phyloP scores from a whole-genome alignment of 2,113 vertebrate genomes.

The Thamnaconus septentrionalis region DNA sequence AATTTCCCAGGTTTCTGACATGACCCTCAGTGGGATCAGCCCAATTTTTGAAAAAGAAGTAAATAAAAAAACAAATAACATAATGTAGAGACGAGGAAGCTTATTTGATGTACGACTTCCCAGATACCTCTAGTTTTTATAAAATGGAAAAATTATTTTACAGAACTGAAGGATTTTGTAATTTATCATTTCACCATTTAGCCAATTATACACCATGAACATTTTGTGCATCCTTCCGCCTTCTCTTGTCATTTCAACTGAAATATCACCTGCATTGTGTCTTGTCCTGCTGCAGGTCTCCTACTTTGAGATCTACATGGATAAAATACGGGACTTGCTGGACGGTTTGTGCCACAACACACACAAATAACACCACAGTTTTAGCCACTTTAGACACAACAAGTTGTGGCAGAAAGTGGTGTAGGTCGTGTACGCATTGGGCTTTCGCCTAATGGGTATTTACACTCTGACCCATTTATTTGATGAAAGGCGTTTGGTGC shows the following conservation, averaged over 20 bases:
- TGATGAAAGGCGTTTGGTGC: neutral
- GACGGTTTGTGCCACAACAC: conserved; percentile 76
- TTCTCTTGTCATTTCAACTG: conserved; percentile 22
- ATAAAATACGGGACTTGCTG: conserved; percentile 93
- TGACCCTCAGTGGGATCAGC: conserved; percentile 32
- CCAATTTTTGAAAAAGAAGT: neutral
- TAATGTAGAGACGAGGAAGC: no score
- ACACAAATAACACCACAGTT: no score
- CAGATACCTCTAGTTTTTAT: no score
- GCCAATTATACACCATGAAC: conserved; percentile 27
- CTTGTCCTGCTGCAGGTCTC: conserved; percentile 80
- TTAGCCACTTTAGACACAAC: no score
- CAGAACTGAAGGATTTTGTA: no score
- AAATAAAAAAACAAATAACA: conserved; percentile 35
- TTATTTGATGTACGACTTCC: no score
- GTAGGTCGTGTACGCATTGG: no score
- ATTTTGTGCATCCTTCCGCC: conserved; percentile 24
- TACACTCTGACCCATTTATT: neutral
- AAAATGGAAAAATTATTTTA: no score
- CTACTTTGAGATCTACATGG: conserved; percentile 97
- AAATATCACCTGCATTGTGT: neutral
- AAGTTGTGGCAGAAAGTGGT: no score
- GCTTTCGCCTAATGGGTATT: neutral
- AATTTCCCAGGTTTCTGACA: conserved; percentile 12
- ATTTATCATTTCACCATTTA: no score